Percentiles rank a stretch among this genome's conserved stretches.
phyloP scores from a whole-genome alignment of 1,140 invertebrate species.

The Euschistus heros region DNA sequence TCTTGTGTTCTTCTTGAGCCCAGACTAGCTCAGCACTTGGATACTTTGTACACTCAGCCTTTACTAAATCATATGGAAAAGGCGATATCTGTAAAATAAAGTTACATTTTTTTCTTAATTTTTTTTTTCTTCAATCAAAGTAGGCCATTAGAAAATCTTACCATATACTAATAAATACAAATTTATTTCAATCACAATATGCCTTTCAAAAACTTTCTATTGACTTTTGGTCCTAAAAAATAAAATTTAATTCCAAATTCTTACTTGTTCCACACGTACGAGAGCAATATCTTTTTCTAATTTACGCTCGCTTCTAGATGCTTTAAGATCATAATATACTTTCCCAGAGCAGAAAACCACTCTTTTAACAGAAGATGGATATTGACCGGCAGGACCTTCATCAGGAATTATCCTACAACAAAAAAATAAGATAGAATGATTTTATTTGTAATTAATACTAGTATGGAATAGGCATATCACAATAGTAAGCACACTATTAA shows the following conservation, averaged over 20 bases:
- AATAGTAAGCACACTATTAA: too few relatives aligned
- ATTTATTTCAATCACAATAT: not conserved
- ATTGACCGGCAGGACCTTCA: conserved; percentile 53
- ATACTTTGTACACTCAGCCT: conserved; percentile 82
- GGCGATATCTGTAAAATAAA: conserved; percentile 68
- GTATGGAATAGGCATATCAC: too few relatives aligned
- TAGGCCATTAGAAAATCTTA: too few relatives aligned
- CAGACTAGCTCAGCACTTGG: conserved; percentile 81
- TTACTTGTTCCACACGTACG: conserved; percentile 77
- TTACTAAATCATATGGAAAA: conserved; percentile 95
- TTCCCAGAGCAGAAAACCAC: conserved; percentile 90
- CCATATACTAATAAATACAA: not conserved
- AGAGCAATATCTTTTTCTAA: conserved; percentile 78
- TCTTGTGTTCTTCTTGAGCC: conserved; percentile 98
- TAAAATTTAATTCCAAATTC: not conserved
- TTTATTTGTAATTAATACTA: not conserved
- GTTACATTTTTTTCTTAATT: not conserved
- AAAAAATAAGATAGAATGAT: not conserved
- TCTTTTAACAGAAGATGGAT: conserved; percentile 65
- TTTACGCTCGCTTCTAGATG: conserved; percentile 65
- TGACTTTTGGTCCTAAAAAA: not conserved
- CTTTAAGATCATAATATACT: conserved; percentile 91
- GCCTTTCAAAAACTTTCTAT: not conserved
- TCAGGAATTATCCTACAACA: conserved; percentile 67
- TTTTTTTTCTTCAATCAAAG: not conserved